These are phyloP conservation scores for Bothrops alternatus DNA, from an alignment of 2,797 vertebrate genomes.

Conservation along the genomic window DNA sequence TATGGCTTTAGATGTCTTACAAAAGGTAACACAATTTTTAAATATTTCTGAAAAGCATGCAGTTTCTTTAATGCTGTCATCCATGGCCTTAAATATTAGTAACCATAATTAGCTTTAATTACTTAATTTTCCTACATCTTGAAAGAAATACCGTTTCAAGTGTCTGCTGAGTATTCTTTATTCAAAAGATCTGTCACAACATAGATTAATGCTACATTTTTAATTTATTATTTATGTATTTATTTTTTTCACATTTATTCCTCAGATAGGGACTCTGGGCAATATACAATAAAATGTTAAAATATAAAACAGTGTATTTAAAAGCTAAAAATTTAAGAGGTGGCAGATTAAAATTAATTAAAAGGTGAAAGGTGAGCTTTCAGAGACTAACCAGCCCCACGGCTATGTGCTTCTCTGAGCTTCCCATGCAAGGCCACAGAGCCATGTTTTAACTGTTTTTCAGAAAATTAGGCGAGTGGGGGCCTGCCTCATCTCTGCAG, in stretches of 20 bases:
- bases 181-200: background rate
- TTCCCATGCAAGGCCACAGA: background rate
- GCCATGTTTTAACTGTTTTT: background rate
- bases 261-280: background rate
- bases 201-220: background rate
- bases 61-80: conserved; percentile 13
- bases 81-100: background rate
- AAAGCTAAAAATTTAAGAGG: background rate
- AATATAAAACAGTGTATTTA: background rate
- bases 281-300: background rate
- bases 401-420: background rate
- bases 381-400: background rate
- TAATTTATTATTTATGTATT: background rate
- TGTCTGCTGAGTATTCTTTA: background rate
- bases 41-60: conserved; percentile 15
- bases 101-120: background rate
- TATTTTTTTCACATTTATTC: background rate
- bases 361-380: background rate
- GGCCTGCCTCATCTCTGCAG: background rate
- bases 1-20: conserved; percentile 92
- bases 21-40: conserved; percentile 83
- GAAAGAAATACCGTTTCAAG: background rate
- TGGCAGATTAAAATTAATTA: background rate
- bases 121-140: conserved; percentile 15
- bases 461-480: background rate